Base-by-base conservation (phyloP, 2,797 vertebrate genomes). In the Manis crassicaudata region DNA sequence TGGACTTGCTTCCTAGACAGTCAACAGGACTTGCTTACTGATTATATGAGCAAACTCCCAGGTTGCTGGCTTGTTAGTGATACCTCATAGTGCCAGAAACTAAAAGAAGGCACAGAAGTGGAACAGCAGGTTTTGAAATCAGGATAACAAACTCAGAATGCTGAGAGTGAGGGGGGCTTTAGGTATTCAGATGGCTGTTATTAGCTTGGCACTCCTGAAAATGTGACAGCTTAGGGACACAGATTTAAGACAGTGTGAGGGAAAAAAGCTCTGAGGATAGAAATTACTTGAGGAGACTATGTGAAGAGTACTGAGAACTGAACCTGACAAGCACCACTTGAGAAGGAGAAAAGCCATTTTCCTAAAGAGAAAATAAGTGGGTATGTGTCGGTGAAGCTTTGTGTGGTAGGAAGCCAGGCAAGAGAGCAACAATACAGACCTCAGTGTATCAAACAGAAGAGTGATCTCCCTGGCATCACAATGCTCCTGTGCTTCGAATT, bases 131-230 rank as follows among this genome's bases (percentile, higher is more conserved):
- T 63, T 73, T 40, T 70, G 14, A 90, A 87, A 83, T 67, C 18
- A 72, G 40, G 21, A 65, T 21, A 50, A 40, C 5, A 9, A 21
- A 25, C 75, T 46, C 52, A 60, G 25, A 58, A 75, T 32, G 20
- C 79, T 29, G 43, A 82, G 8, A 65, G 46, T 8, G 7, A 81
- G n/a, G 16, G 52, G 50, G 52, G 50, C 50, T 70, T 6, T 37
- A 43, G 10, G 3, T 4, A 56, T 37, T 77, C 70, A 46, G 17
- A 37, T 52, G 52, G 70, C 56, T 92, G 13, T 46, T 8, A n/a
- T n/a, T 46, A 93, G 27, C 63, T 21, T 96, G 25, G 37, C 32
- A 50, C 58, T 70, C 65, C 89, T 90, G 25, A 88, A 83, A 93
- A 76, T 13, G 58, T 20, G 25, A 58, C 6, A 29, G 1, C 25